Conservation (phyloP, 2,113 vertebrate genomes). For the Microtus ochrogaster region DNA sequence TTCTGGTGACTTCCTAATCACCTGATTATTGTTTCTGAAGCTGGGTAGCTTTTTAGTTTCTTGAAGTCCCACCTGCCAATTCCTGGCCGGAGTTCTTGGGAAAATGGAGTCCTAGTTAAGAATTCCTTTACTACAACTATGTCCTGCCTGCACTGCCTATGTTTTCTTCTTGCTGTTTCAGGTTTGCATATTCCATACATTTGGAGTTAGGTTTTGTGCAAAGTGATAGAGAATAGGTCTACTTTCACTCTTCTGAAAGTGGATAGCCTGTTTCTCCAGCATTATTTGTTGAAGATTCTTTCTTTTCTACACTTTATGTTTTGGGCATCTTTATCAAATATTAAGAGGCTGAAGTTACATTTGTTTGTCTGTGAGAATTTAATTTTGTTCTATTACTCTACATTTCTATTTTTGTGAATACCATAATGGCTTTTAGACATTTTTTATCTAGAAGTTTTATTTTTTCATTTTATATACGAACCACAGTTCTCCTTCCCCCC, state of each 20-base stretch:
- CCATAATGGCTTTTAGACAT: neutral
- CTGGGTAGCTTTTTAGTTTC: neutral
- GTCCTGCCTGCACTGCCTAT: neutral
- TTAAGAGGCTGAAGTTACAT: neutral
- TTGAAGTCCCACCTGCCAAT: neutral
- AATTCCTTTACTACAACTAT: neutral
- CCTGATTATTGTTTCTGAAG: neutral
- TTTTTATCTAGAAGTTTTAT: too few relatives aligned
- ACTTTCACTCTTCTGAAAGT: neutral
- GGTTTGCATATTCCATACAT: neutral
- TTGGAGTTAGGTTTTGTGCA: neutral
- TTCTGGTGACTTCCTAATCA: neutral
- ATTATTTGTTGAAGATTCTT: neutral
- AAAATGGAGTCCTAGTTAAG: neutral
- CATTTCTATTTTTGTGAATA: neutral
- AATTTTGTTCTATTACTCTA: neutral
- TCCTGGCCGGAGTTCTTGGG: neutral
- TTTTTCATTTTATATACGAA: too few relatives aligned
- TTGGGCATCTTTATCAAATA: neutral
- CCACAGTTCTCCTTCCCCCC: too few relatives aligned
- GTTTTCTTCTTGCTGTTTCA: neutral
- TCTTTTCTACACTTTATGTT: neutral
- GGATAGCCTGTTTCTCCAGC: neutral
- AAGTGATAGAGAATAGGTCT: too few relatives aligned
- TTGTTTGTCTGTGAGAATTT: neutral